These are phyloP conservation scores for Hylyphantes graminicola DNA, from an alignment of 1,140 invertebrate genomes.

Conservation along the genomic window DNA sequence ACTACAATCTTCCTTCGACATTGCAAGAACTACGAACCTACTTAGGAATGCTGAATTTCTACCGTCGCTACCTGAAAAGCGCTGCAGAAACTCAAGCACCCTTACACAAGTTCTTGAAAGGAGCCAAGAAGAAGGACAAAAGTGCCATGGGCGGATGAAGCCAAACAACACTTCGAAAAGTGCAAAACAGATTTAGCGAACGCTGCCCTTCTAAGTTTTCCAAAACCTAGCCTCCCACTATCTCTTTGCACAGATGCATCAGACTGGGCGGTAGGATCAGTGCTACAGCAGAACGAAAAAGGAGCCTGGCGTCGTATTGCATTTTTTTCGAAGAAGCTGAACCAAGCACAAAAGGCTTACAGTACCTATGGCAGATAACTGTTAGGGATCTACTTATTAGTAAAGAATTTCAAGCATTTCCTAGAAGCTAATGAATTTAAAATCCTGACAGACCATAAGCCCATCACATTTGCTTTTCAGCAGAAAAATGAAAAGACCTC, in stretches of 20 bases:
- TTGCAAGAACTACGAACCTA: conserved; percentile 65
- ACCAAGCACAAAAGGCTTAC: too few relatives aligned
- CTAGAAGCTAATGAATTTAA: not conserved
- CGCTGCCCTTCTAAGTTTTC: not conserved
- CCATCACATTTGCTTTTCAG: too few relatives aligned
- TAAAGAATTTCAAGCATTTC: conserved; percentile 11
- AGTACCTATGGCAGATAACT: conserved; percentile 57
- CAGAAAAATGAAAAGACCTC: conserved; percentile 15
- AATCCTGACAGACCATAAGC: not conserved
- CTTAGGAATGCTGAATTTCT: conserved; percentile 67
- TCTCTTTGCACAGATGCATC: conserved; percentile 48
- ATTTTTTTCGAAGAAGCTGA: conserved; percentile 60
- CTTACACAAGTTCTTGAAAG: conserved; percentile 54
- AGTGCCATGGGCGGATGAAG: conserved; percentile 63
- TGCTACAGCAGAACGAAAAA: conserved; percentile 57
- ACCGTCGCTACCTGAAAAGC: conserved; percentile 66
- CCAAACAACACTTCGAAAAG: too few relatives aligned
- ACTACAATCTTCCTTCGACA: conserved; percentile 65
- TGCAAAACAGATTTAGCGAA: conserved; percentile 66
- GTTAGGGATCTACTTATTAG: conserved; percentile 55
- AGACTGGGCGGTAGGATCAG: conserved; percentile 52
- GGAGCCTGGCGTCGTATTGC: conserved; percentile 43
- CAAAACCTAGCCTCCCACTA: conserved; percentile 15
- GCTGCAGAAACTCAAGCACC: conserved; percentile 56
- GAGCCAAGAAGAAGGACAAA: conserved; percentile 15